Conservation (phyloP, 2,113 vertebrate genomes). For the Chroicocephalus ridibundus region DNA sequence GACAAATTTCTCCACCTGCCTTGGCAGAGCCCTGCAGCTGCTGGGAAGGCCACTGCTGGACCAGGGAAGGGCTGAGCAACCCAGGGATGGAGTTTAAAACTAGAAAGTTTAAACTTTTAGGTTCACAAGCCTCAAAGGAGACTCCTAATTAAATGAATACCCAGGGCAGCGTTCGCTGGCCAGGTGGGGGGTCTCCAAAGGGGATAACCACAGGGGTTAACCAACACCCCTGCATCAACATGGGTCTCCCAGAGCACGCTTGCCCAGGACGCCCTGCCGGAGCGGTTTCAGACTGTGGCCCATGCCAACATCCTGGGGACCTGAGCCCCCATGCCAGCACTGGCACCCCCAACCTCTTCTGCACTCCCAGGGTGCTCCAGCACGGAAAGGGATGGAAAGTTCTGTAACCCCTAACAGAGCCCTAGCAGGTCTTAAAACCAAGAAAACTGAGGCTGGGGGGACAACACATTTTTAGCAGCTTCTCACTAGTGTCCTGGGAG, state of each 20-base stretch:
- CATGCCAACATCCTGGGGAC: not conserved
- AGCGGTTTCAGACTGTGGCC: not conserved
- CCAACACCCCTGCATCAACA: not conserved
- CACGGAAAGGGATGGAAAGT: not conserved
- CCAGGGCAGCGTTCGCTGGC: not conserved
- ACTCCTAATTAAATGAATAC: not conserved
- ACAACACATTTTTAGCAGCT: not conserved
- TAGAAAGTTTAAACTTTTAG: not conserved
- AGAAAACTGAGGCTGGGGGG: rapidly evolving
- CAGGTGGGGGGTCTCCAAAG: not conserved
- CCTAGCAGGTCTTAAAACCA: not conserved
- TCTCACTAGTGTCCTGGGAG: not conserved
- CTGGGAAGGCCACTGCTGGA: not conserved
- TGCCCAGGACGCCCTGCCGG: not conserved
- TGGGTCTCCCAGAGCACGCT: too few relatives aligned
- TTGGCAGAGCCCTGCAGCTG: not conserved
- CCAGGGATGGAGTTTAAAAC: not conserved
- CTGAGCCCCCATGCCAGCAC: not conserved
- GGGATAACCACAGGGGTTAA: not conserved
- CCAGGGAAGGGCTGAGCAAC: not conserved
- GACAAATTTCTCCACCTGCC: not conserved
- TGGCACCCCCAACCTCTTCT: not conserved
- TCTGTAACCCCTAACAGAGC: not conserved
- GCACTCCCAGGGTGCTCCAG: not conserved
- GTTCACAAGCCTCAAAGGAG: not conserved